Conservation (phyloP, 2,888 invertebrate genomes). For the Trichopoda pennipes region DNA sequence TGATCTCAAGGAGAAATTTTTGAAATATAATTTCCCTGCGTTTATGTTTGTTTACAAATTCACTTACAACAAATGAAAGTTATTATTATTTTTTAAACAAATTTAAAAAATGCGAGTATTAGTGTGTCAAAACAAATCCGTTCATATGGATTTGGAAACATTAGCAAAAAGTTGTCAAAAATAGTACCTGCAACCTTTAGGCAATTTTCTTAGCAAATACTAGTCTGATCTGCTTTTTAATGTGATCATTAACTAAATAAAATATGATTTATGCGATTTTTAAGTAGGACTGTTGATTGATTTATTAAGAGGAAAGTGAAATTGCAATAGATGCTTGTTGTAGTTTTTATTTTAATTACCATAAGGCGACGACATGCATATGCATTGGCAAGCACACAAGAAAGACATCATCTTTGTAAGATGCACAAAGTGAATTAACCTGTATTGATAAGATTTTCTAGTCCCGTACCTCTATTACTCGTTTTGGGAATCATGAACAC, state of each 20-base stretch:
- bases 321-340: slow-evolving; percentile 34
- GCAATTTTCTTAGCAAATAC: slow-evolving; percentile 1
- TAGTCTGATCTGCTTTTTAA: slow-evolving; percentile 24
- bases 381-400: slow-evolving; percentile 19
- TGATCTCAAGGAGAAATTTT: no score
- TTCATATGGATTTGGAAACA: background rate
- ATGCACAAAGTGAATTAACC: slow-evolving; percentile 41
- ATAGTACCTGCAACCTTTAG: slow-evolving; percentile 13
- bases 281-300: slow-evolving; percentile 53
- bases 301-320: slow-evolving; percentile 63
- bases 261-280: background rate
- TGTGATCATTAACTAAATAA: slow-evolving; percentile 33
- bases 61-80: no score
- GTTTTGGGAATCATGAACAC: slow-evolving; percentile 4
- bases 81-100: no score
- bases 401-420: slow-evolving; percentile 36
- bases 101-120: no score
- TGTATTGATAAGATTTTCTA: slow-evolving; percentile 44
- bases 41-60: no score
- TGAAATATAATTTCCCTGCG: no score
- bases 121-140: no score
- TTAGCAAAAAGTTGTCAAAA: slow-evolving; percentile 1
- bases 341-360: slow-evolving; percentile 9
- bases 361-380: slow-evolving; percentile 35
- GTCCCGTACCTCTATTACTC: slow-evolving; percentile 29